phyloP scores from a whole-genome alignment of 2,113 vertebrate genomes.

The Felis catus region F.catus_Fca126_mat1.0 CM031413.1:30063001-30063500 shows the following conservation, averaged over 20 bases:
- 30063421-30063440: neutral
- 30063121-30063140: neutral
- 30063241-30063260: neutral
- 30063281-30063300: slow-evolving; percentile 8
- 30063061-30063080: neutral
- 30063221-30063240: slow-evolving; percentile 23
- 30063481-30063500: neutral
- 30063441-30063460: neutral
- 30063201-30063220: neutral
- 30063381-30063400: neutral
- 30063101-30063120: slow-evolving; percentile 14
- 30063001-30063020: neutral
- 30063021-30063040: neutral
- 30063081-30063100: neutral
- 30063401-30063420: neutral
- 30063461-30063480: neutral
- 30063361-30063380: neutral
- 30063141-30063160: slow-evolving; percentile 16
- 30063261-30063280: slow-evolving; percentile 33
- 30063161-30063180: neutral
- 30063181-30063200: neutral
- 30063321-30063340: neutral
- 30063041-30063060: neutral
- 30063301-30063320: neutral
- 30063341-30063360: neutral